Evolutionary conservation across 2,888 invertebrate species (phyloP), one percentile per base, ranked within the genome.

Genomic region (Polydesmus complanatus): DNA sequence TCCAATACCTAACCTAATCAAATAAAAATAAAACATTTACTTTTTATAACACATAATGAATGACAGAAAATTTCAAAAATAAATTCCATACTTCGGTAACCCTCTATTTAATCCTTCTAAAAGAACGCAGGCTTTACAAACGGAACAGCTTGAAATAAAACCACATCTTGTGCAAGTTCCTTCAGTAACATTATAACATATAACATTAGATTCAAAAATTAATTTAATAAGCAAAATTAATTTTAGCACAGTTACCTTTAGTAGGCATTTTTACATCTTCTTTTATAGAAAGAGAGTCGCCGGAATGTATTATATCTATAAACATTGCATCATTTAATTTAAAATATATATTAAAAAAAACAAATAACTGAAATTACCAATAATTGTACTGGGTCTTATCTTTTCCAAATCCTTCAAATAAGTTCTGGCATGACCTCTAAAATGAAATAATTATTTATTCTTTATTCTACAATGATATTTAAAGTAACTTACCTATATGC

Each of bases 51-150:
- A n/a, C n/a, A n/a, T n/a, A n/a, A n/a, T n/a, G n/a, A n/a, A n/a
- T n/a, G n/a, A n/a, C 14, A 37, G n/a, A 54, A 25, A 14, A 26
- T 54, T 14, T 23, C 5, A 11, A 26, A 14, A 14, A 14, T 27
- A 25, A 55, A 54, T 22, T 54, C 3, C 50, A 54, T 49, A 63
- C 63, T 53, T 61, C 1, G 96, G 95, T 54, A 92, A 74, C 1
- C 96, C 96, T 64, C 72, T 73, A 66, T 80, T 79, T 14, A 80
- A 78, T 1, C 97, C 97, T 77, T 97, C 95, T 2, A 99, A 77
- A 61, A 98, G 78, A 0, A 93, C 83, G 73, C 98, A 98, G 0
- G 98, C 97, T 74, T 98, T 97, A 73, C 98, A 98, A 2, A 96
- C 81, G 68, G 84, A 82, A 72, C 96, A 95, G 64, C 96, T 96